phyloP scores from a whole-genome alignment of 1,140 invertebrate genomes.

The Laupala kohalensis region DNA sequence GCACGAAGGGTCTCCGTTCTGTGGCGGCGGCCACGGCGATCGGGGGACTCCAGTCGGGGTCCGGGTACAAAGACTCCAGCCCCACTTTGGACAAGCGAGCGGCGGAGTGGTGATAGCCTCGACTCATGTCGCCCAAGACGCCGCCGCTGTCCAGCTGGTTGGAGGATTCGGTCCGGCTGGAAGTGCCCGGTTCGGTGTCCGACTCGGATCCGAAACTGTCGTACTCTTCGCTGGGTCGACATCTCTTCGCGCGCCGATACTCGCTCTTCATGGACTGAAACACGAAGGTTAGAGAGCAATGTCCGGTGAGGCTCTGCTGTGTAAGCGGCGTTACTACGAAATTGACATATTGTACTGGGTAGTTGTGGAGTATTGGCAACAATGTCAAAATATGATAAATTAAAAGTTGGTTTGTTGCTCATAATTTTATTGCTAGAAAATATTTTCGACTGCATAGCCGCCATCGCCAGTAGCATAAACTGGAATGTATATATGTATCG shows the following conservation, averaged over 20 bases:
- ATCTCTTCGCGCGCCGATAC: slow-evolving; percentile 6
- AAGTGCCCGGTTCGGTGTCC: slow-evolving; percentile 22
- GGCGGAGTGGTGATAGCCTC: neutral
- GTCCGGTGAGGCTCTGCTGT: no score
- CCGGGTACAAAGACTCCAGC: neutral
- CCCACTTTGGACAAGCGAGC: neutral
- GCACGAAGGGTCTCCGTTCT: neutral
- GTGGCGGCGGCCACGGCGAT: neutral
- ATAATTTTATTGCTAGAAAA: no score
- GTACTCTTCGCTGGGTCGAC: slow-evolving; percentile 12
- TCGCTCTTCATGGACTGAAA: neutral
- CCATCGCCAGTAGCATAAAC: no score
- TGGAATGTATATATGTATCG: no score
- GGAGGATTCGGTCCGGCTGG: slow-evolving; percentile 21
- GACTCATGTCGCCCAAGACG: neutral
- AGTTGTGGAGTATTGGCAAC: no score
- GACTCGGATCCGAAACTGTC: slow-evolving; percentile 24
- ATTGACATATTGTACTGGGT: no score
- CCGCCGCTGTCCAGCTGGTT: slow-evolving; percentile 20
- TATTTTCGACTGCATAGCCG: no score
- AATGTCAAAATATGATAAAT: no score
- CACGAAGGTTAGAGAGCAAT: no score
- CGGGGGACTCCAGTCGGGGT: slow-evolving; percentile 9
- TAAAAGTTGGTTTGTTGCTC: no score
- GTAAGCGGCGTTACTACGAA: no score